Base-by-base conservation (phyloP, 2,113 vertebrate species). In the Mastomys natalensis region DNA sequence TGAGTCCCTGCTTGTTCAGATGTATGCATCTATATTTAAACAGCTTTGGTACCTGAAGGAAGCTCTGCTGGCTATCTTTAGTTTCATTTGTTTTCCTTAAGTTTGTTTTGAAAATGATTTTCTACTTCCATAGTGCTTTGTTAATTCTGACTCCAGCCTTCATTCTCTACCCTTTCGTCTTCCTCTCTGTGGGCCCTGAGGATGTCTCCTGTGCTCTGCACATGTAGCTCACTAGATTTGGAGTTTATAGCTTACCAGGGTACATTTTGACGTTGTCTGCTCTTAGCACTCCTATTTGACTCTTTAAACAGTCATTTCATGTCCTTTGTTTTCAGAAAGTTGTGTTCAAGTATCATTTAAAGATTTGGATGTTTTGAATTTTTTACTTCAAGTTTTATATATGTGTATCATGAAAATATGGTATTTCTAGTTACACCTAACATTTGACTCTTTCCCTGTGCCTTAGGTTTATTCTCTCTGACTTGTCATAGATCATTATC, bases 321-420 rank as follows among this genome's bases (percentile, higher is more conserved):
- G 11, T 95, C 26, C 77, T 81, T 93, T 55, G 55, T 58, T 70
- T 96, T 80, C 68, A 74, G 89, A 90, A 90, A 87, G n/a, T 87
- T 90, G 82, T 40, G 60, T 77, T 76, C 29, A 29, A 82, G 31
- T 76, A n/a, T 92, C 77, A 77, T 76, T 77, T 34, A 90, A 94
- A 76, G 86, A 72, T 53, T 76, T 81, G 31, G 76, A 31, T 84
- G 53, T 84, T 89, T 73, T 94, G 81, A 58, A 8, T 62, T 34
- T 92, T 48, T 70, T 26, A 19, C 87, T 58, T 53, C 10, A 37
- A 95, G 72, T 89, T 82, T 85, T 53, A 22, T n/a, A 0, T 73
- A 26, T 55, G 13, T n/a, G 29, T 80, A 29, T 37, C 37, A 81
- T 70, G 17, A 48, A 82, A 37, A 15, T 81, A 48, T 3, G 8